A percentile compares a stretch with the other conserved stretches of the same genome.
These are phyloP conservation scores for Pachycephus smyrnensis DNA, from an alignment of 2,888 invertebrate species.

Conservation along the genomic window DNA sequence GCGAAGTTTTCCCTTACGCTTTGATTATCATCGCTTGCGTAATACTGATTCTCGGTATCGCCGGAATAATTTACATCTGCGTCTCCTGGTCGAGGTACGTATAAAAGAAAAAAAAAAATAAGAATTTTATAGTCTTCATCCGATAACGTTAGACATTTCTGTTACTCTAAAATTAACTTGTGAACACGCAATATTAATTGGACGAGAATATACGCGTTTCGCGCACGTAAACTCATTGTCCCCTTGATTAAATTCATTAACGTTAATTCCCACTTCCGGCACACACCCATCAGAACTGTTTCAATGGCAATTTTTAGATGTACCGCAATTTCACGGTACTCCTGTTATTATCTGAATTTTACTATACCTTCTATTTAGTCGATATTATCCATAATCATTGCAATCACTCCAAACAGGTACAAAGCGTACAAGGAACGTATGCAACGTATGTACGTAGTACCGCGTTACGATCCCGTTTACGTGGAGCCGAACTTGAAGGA, in stretches of 20 bases:
- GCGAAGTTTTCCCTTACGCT: conserved; percentile 88
- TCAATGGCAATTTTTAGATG: conserved; percentile 8
- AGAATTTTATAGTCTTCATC: no score
- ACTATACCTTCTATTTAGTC: background rate
- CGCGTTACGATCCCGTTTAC: conserved; percentile 77
- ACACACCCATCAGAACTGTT: conserved; percentile 2
- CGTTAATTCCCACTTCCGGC: conserved; percentile 48
- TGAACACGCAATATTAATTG: background rate
- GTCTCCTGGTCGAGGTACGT: conserved; percentile 91
- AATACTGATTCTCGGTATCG: conserved; percentile 87
- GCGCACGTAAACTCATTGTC: conserved; percentile 32
- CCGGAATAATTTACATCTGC: conserved; percentile 93
- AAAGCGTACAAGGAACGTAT: conserved; percentile 89
- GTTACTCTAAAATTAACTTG: background rate
- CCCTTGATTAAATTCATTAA: conserved; percentile 42
- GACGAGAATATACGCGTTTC: background rate
- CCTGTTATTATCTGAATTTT: background rate
- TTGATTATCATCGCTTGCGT: conserved; percentile 89
- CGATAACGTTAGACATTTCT: background rate
- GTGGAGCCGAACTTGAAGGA: conserved; percentile 87
- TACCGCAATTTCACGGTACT: background rate
- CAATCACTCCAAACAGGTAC: conserved; percentile 71
- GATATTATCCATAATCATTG: conserved; percentile 20
- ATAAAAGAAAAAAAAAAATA: no score
- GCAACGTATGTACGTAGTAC: conserved; percentile 79